Base-by-base conservation (phyloP, 2,797 vertebrate species). In the Falco cherrug region DNA sequence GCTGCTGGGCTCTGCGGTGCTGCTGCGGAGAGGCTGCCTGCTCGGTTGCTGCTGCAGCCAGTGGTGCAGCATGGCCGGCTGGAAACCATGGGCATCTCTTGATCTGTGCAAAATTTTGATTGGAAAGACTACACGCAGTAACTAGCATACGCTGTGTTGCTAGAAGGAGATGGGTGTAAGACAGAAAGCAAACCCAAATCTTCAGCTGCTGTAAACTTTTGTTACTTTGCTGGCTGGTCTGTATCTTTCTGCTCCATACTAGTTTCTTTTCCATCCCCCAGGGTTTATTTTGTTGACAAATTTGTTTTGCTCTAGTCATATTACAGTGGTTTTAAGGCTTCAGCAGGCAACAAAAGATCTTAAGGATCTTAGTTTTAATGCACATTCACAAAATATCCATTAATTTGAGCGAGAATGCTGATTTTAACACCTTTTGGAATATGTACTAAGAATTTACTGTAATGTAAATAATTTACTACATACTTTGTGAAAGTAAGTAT, bases 401-500 rank as follows among this genome's bases (percentile, higher is more conserved):
- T 96, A 84, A 91, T 92, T 89, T 85, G 84, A 83, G 64, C 0
- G 3, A 67, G 79, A 96, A 91, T 48, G 69, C 85, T 78, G 78
- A 88, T 94, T 96, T 93, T 96, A 86, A 93, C 92, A 86, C 89
- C 84, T 93, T 81, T 92, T 82, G 79, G 69, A 93, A 81, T 79
- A 95, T 0, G 12, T 25, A 89, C 87, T 93, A 81, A 96, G 89
- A 94, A 89, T 91, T 93, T 92, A 89, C 90, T 89, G 90, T 87
- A 92, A 90, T 25, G 65, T 93, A 93, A 96, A 97, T 96, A 96
- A 92, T 95, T 95, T 95, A 94, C 82, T 92, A 84, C 77, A 64
- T 82, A 91, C 65, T 95, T 94, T 77, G 71, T 65, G 64, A 88
- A 92, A 95, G 67, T 80, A 89, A 92, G 67, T 79, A 91, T 68